A percentile compares a stretch with the other conserved stretches of the same genome.
Evolutionary conservation across 2,113 vertebrate species (phyloP).

Genomic region (Nipponia nippon): DNA sequence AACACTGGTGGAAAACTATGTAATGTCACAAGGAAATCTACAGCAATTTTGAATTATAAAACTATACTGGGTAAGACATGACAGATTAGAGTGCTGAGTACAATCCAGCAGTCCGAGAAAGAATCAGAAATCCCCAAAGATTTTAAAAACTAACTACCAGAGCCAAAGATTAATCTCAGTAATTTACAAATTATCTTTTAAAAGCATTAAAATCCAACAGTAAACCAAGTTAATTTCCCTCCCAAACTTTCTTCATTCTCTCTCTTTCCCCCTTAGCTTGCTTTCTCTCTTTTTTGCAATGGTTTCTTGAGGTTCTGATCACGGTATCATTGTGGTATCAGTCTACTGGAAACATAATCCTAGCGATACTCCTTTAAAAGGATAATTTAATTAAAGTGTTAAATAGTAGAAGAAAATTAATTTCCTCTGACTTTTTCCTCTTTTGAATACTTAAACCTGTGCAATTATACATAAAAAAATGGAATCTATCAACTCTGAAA

Average conservation of each 20-base stretch:
- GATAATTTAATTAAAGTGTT: not conserved
- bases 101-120: not conserved
- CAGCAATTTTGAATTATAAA: not conserved
- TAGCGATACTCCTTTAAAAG: not conserved
- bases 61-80: not conserved
- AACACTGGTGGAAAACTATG: not conserved
- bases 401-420: not conserved
- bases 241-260: not conserved
- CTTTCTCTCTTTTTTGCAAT: not conserved
- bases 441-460: not conserved
- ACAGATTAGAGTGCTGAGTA: not conserved
- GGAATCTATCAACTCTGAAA: not conserved
- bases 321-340: not conserved
- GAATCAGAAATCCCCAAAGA: not conserved
- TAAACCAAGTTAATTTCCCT: not conserved
- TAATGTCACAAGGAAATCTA: not conserved
- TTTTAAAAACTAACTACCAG: not conserved
- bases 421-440: not conserved
- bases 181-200: not conserved
- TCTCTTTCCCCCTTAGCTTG: not conserved
- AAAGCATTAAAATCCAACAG: not conserved
- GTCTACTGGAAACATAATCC: not conserved
- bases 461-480: not conserved
- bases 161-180: not conserved
- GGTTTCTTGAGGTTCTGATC: not conserved